Evolutionary conservation across 2,888 invertebrate species (phyloP).

Genomic region (Drosophila putrida): DNA sequence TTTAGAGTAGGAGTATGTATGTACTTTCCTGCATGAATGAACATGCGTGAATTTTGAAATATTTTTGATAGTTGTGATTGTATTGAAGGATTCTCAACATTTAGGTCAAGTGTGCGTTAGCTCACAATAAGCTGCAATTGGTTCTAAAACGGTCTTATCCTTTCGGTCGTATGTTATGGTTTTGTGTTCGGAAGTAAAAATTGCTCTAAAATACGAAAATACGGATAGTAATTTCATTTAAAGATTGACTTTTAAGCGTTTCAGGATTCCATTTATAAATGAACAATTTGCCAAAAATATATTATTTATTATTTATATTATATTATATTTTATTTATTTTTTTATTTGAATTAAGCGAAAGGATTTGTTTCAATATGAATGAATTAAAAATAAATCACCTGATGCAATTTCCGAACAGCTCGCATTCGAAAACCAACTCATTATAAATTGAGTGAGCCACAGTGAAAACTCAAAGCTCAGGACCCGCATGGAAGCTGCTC

Average conservation of each 20-base stretch:
- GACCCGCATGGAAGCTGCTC: slow-evolving; percentile 36
- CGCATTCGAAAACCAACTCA: slow-evolving; percentile 33
- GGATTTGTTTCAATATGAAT: no score
- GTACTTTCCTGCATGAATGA: slow-evolving; percentile 53
- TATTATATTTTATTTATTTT: no score
- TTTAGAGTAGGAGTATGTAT: slow-evolving; percentile 26
- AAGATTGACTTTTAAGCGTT: no score
- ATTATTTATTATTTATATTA: no score
- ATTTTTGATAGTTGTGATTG: slow-evolving; percentile 47
- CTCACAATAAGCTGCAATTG: slow-evolving; percentile 21
- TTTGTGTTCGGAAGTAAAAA: no score
- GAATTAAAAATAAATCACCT: no score
- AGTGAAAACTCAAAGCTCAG: slow-evolving; percentile 13
- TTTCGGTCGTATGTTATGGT: no score
- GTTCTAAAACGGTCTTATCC: background rate
- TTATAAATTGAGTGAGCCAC: slow-evolving; percentile 43
- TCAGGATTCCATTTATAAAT: no score
- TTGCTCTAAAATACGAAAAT: no score
- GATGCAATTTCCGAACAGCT: background rate
- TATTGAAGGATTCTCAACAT: slow-evolving; percentile 33
- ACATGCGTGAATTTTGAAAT: slow-evolving; percentile 56
- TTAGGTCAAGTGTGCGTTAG: slow-evolving; percentile 54
- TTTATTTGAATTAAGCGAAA: no score
- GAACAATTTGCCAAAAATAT: no score
- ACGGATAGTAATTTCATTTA: no score